phyloP scores from a whole-genome alignment of 2,113 vertebrate genomes.

The Octodon degus region DNA sequence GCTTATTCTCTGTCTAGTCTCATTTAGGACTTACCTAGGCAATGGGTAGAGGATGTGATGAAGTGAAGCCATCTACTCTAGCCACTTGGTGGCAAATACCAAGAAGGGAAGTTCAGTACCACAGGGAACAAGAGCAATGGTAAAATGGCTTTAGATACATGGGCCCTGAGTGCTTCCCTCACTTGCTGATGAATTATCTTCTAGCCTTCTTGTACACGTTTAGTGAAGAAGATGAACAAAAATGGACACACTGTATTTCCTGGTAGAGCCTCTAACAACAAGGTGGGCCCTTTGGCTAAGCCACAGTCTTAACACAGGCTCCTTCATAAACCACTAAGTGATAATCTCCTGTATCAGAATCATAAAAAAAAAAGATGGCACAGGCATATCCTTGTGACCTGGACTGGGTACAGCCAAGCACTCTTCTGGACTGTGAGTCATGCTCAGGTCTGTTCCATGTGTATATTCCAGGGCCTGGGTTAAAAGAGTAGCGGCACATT shows the following conservation, averaged over 20 bases:
- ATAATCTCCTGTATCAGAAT: not conserved
- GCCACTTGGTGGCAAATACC: not conserved
- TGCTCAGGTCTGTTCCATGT: not conserved
- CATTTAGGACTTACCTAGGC: not conserved
- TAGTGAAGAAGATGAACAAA: not conserved
- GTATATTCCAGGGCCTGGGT: not conserved
- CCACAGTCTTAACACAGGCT: not conserved
- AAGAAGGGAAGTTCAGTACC: not conserved
- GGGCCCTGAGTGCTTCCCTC: not conserved
- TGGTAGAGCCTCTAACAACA: not conserved
- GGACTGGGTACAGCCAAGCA: not conserved
- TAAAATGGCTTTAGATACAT: not conserved
- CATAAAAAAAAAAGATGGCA: not conserved
- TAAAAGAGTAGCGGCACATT: not conserved
- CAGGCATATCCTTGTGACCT: not conserved
- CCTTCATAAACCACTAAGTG: not conserved
- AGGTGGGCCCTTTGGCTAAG: not conserved
- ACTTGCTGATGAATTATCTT: not conserved
- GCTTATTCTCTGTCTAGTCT: not conserved
- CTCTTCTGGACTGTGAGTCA: not conserved
- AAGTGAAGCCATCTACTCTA: not conserved
- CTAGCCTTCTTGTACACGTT: not conserved
- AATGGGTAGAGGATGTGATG: not conserved
- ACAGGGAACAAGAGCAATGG: not conserved
- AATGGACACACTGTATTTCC: fast-evolving